Base-by-base conservation (phyloP, 2,888 invertebrate species). In the Stenodera caucasica region DNA sequence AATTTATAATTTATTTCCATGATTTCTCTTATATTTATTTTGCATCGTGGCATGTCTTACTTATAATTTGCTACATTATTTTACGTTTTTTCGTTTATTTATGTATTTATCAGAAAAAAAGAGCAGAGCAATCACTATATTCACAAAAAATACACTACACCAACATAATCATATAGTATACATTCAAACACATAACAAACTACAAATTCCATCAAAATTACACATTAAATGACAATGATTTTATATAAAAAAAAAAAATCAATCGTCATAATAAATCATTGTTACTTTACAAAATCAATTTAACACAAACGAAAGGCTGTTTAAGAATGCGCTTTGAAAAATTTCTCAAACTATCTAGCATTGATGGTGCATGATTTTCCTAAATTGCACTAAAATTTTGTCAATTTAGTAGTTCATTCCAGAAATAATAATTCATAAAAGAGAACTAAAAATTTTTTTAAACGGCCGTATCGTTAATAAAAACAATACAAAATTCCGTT, bases 11-110 rank as follows among this genome's bases (percentile, higher is more conserved):
- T 71, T 67, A 57, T 73, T 68, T 52, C 69, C 26, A 57, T 68
- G 70, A 64, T 66, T 67, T 72, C 67, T 70, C 37, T 65, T 55
- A 55, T 55, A 65, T 64, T 71, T 70, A 69, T 72, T 78, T 75
- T 77, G 79, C 79, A 79, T 79, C 78, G 76, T 78, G 78, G 80
- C 80, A 80, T 80, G 80, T 72, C 15, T 68, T 61, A 64, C 64
- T 66, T 71, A 72, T 71, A 58, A 67, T 72, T 75, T 74, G 72
- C 75, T 75, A 53, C 23, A 52, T 68, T 71, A 71, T 69, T 65
- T 68, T 74, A 71, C 67, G 64, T 69, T 73, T 68, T 73, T 74
- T 67, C 71, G 71, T 73, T 74, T 72, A 67, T 70, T 73, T 37
- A 75, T 72, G 69, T 72, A 72, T 67, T 70, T 70, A 61, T 70